Evolutionary conservation across 1,140 invertebrate species (phyloP).

Genomic region (Drosophila pachea): DNA sequence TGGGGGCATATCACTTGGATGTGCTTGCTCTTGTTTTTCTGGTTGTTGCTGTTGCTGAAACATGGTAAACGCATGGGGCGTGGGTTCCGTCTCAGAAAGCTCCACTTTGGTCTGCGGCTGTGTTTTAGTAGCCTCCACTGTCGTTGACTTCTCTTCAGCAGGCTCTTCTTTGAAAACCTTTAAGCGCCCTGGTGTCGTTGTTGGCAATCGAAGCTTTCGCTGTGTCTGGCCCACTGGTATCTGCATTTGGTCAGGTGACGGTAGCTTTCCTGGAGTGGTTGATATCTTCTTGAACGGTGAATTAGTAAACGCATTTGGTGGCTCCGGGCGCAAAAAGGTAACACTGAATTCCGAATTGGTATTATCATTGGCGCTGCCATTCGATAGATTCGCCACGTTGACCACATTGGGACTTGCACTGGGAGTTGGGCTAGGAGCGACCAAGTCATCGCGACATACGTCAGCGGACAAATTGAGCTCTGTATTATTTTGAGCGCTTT

Average conservation of each 20-base stretch:
- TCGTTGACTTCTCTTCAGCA: constrained; percentile 34
- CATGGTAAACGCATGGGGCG: constrained; percentile 60
- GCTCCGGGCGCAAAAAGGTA: constrained; percentile 62
- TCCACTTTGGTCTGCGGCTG: constrained; percentile 58
- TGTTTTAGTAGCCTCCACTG: constrained; percentile 1
- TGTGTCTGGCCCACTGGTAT: constrained; percentile 33
- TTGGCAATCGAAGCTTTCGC: constrained; percentile 56
- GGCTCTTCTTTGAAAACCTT: constrained; percentile 68
- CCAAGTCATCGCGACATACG: constrained; percentile 48
- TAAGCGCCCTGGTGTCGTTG: constrained; percentile 54
- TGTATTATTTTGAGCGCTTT: constrained; percentile 71
- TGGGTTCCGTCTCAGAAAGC: constrained; percentile 45
- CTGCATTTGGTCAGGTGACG: constrained; percentile 51
- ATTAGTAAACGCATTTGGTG: constrained; percentile 66
- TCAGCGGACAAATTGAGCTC: constrained; percentile 61
- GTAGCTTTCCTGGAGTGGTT: constrained; percentile 40
- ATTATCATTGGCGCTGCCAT: constrained; percentile 51
- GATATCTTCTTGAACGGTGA: constrained; percentile 65
- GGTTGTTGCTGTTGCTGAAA: constrained; percentile 39
- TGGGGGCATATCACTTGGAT: constrained; percentile 47
- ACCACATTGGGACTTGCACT: constrained; percentile 31
- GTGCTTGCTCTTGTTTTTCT: not conserved
- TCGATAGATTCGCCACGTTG: constrained; percentile 23
- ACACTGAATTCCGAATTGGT: constrained; percentile 60
- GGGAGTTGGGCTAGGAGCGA: constrained; percentile 18